Percentiles rank a stretch among this genome's conserved stretches.
Conservation (phyloP, 2,888 invertebrate species). For the Abrostola triplasia region DNA sequence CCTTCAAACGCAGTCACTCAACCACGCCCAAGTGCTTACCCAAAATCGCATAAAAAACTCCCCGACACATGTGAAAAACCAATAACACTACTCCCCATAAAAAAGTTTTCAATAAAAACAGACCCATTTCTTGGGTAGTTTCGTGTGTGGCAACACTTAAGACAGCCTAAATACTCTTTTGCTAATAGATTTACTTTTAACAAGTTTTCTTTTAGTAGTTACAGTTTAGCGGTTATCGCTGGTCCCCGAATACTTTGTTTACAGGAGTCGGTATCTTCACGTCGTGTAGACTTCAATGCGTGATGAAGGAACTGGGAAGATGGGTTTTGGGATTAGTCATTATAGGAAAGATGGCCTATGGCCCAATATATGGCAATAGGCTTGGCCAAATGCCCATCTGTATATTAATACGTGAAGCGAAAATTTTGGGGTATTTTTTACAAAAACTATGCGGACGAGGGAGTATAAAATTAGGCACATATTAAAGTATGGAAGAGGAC, state of each 20-base stretch:
- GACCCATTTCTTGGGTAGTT: constrained; percentile 24
- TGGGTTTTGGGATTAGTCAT: too few relatives aligned
- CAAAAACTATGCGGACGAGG: too few relatives aligned
- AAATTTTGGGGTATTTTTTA: too few relatives aligned
- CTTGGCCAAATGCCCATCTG: too few relatives aligned
- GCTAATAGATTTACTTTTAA: constrained; percentile 72
- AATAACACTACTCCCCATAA: constrained; percentile 25
- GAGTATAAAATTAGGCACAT: too few relatives aligned
- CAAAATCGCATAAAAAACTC: constrained; percentile 1
- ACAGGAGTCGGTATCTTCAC: constrained; percentile 22
- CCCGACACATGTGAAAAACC: constrained; percentile 29
- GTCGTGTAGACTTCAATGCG: background rate
- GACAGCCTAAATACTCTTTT: constrained; percentile 52
- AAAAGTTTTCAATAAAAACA: constrained; percentile 48
- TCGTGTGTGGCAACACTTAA: constrained; percentile 54
- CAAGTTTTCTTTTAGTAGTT: constrained; percentile 61
- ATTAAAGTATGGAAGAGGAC: too few relatives aligned
- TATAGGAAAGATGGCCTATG: too few relatives aligned
- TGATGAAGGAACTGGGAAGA: too few relatives aligned
- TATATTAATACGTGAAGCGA: too few relatives aligned
- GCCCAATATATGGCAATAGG: too few relatives aligned
- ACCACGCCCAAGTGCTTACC: background rate
- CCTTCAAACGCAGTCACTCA: background rate
- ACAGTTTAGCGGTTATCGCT: constrained; percentile 24
- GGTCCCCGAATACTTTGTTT: constrained; percentile 42